These are phyloP conservation scores for Oscheius sp. DNA, from an alignment of 2,888 invertebrate species.

Conservation along the genomic window DNA sequence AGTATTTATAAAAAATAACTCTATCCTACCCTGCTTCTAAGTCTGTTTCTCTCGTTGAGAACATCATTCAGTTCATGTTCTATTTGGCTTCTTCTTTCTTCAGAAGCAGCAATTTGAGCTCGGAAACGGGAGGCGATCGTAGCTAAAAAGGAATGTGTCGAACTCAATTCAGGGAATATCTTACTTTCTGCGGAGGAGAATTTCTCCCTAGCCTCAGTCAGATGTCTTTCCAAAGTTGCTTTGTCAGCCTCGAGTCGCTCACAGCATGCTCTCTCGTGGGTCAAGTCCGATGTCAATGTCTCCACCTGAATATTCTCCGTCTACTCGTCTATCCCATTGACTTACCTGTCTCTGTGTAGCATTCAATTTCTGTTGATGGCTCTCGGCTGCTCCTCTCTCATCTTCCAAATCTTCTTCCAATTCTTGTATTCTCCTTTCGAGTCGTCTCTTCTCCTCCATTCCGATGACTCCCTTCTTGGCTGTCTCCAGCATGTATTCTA, in stretches of 20 bases:
- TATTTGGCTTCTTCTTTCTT: slow-evolving; percentile 25
- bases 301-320: slow-evolving; percentile 38
- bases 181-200: neutral
- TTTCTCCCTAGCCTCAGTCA: slow-evolving; percentile 20
- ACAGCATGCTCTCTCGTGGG: slow-evolving; percentile 80
- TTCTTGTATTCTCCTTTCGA: slow-evolving; percentile 85
- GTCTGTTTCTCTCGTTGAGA: slow-evolving; percentile 15
- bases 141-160: neutral
- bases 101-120: slow-evolving; percentile 11
- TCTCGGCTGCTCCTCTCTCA: slow-evolving; percentile 90
- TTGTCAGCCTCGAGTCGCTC: slow-evolving; percentile 77
- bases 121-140: slow-evolving; percentile 18
- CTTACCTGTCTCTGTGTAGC: slow-evolving; percentile 81
- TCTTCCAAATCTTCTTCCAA: slow-evolving; percentile 96
- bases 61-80: slow-evolving; percentile 27
- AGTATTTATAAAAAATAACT: neutral
- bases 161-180: neutral
- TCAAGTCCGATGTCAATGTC: slow-evolving; percentile 61
- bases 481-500: slow-evolving; percentile 42
- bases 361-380: slow-evolving; percentile 84
- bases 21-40: slow-evolving; percentile 16
- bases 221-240: slow-evolving; percentile 83
- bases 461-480: slow-evolving; percentile 41
- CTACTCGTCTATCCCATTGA: too few relatives aligned
- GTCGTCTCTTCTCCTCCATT: slow-evolving; percentile 86